Base-by-base conservation (phyloP, 2,113 vertebrate species). In the Nettapus auritus region DNA sequence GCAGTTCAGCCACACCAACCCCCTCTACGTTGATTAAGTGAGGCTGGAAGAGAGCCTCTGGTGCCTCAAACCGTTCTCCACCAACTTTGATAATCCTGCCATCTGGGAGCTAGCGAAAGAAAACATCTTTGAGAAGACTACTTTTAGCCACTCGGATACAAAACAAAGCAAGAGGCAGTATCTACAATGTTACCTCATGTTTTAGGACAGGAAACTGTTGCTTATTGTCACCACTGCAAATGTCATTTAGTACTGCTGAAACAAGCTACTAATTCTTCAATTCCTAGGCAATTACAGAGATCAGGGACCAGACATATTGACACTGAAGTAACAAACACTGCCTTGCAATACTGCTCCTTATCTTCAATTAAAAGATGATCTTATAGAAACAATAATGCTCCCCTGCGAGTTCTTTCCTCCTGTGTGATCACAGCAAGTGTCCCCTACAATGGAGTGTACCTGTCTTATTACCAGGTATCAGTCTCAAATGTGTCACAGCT, bases 1-100 rank as follows among this genome's bases (percentile, higher is more conserved):
- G 98, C 94, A 99, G 96, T 84, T 99, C 99, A 20, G 99, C 99
- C 96, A 99, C 99, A 83, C 99, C 99, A 31, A 99, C 99, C 5
- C 99, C 99, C 96, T 99, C 99, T 8, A 99, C 99, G 7, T 99
- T 99, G 98, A 99, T 99, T 98, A 99, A 98, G 95, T 99, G 99
- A 94, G 99, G 99, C 97, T 99, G 99, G 98, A 99, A 99, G 77
- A 99, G 98, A 91, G 99, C 99, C 97, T 99, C 99, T 0, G 99
- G 99, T 70, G 99, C 99, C 98, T 99, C 99, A 69, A 99, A 99
- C 73, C 99, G 98, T 97, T 99, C 99, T 81, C 99, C 99, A 93
- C 99, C 99, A 3, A 99, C 99, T 98, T 99, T 99, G 97, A 99
- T 99, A 97, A 99, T 98, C 93, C 99, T 98, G 81, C 99, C 99